Evolutionary conservation across 2,888 invertebrate genomes (phyloP), one percentile per base, ranked within the genome.

Genomic region (Cheilosia urbana): DNA sequence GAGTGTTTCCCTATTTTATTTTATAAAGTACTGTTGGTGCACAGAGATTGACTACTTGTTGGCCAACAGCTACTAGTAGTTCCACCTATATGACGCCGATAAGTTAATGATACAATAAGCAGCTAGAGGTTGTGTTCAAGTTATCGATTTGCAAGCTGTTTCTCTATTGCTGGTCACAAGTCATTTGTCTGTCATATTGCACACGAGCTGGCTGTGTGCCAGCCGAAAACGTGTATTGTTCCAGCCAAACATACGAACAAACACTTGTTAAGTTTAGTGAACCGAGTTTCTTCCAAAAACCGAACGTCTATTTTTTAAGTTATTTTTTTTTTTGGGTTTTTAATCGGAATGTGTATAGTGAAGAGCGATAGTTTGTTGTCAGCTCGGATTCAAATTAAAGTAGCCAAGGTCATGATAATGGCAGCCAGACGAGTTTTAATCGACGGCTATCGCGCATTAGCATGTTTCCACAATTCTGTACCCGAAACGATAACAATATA

Each of bases 191-290:
- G 58, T 58, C n/a, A 19, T 34, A 34, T 68, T 68, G n/a, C 19
- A 13, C 27, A 17, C 24, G 37, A 24, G 21, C 7, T 40, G 65
- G 65, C 75, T 21, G 4, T 1, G 11, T 1, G 47, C 75, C 75
- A 75, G 24, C 47, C 17, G 27, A 34, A 63, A 73, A 63, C 73
- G 73, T 63, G 53, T 37, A 37, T 37, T 37, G 37, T 42, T 57
- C 17, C 34, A 19, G 4, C 47, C 27, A 17, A n/a, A 17, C 13
- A 51, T 21, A 15, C 24, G 21, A 24, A 21, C 34, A 55, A 53
- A 65, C 75, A 75, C 63, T 73, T 63, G 63, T 73, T 65, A 63
- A 57, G 62, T 30, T 42, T 40, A 68, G 13, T 47, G 47, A 47
- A 47, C 47, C 19, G 68, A 68, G 19, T 6, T 37, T 4, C 11